phyloP scores from a whole-genome alignment of 2,888 invertebrate species.

The Byasa hedistus region DNA sequence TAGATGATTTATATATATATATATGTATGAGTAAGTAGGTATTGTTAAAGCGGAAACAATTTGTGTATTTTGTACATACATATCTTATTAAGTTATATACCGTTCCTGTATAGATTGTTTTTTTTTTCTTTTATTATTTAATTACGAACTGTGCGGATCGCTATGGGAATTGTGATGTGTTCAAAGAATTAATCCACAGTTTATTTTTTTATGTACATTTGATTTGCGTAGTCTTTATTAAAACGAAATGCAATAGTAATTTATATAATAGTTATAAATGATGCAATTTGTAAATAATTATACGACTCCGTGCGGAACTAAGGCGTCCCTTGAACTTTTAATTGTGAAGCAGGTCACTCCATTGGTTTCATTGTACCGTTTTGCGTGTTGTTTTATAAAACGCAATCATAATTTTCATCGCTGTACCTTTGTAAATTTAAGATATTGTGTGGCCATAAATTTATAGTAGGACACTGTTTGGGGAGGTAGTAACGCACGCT shows the following conservation, averaged over 20 bases:
- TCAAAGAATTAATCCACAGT: conserved; percentile 60
- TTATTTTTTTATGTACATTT: conserved; percentile 65
- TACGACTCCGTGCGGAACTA: conserved; percentile 45
- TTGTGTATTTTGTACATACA: conserved; percentile 79
- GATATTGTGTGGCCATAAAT: conserved; percentile 75
- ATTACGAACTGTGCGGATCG: conserved; percentile 49
- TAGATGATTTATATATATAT: conserved; percentile 55
- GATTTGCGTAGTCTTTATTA: conserved; percentile 70
- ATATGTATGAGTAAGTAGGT: conserved; percentile 57
- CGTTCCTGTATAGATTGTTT: conserved; percentile 75
- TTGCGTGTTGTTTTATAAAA: conserved; percentile 45
- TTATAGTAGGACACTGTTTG: conserved; percentile 50
- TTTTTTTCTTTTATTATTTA: conserved; percentile 45
- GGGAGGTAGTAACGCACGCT: conserved; percentile 39
- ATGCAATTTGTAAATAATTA: conserved; percentile 71
- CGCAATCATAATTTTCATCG: conserved; percentile 57
- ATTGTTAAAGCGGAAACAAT: conserved; percentile 62
- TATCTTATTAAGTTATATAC: conserved; percentile 73
- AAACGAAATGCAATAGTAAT: conserved; percentile 79
- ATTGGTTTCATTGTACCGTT: conserved; percentile 31
- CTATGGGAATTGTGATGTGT: conserved; percentile 77
- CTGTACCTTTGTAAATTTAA: conserved; percentile 70
- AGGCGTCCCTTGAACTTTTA: conserved; percentile 42
- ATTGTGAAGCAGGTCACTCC: conserved; percentile 30
- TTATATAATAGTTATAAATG: conserved; percentile 74